Conservation (phyloP, 2,888 invertebrate genomes). For the Diplolepis rosae region DNA sequence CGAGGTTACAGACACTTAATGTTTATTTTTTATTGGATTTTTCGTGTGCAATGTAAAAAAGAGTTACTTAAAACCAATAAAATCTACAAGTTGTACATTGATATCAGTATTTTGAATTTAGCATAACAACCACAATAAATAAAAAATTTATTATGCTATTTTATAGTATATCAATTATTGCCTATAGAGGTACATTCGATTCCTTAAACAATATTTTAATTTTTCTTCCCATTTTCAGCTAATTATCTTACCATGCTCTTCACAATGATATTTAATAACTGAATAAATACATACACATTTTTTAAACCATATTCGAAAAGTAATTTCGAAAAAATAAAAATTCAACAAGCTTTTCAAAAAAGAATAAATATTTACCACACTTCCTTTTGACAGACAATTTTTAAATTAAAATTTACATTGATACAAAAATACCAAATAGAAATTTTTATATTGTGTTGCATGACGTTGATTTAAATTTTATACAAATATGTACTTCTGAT, state of each 20-base stretch:
- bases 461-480: neutral
- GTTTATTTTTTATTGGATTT: conserved; percentile 23
- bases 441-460: neutral
- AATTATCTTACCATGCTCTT: neutral
- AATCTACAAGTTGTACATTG: conserved; percentile 11
- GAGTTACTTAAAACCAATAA: neutral
- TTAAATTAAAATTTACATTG: neutral
- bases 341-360: neutral
- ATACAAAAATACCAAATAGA: neutral
- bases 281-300: neutral
- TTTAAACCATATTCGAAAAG: neutral
- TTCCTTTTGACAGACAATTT: neutral
- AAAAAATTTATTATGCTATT: neutral
- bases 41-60: conserved; percentile 16
- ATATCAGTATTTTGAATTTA: conserved; percentile 1
- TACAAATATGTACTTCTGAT: neutral
- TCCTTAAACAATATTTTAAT: neutral
- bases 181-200: neutral
- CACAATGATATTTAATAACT: neutral
- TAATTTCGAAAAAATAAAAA: neutral
- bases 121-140: neutral
- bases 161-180: neutral
- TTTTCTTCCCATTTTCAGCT: neutral
- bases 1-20: too few relatives aligned
- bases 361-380: neutral